Conservation (phyloP, 1,140 invertebrate species). For the Eriocheir sinensis region DNA sequence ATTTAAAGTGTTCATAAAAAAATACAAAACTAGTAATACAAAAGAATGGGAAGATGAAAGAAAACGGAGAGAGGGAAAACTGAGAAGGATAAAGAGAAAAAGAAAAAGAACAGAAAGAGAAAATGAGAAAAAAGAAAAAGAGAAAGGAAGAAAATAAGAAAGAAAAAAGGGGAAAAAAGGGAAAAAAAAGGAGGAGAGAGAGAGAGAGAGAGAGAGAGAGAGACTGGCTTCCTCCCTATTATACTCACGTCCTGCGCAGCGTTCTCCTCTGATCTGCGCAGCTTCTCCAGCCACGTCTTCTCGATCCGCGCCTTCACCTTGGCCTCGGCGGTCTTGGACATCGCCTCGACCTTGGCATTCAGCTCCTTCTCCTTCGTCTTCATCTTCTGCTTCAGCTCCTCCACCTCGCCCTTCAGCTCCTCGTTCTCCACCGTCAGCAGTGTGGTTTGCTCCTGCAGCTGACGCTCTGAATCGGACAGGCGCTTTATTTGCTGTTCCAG, state of each 20-base stretch:
- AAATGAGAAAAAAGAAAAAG: neutral
- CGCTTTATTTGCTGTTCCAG: conserved; percentile 40
- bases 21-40: neutral
- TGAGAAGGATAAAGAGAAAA: neutral
- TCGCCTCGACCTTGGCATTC: conserved; percentile 47
- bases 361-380: conserved; percentile 62
- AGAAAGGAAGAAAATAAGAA: neutral
- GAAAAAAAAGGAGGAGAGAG: neutral
- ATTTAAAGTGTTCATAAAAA: neutral
- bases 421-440: conserved; percentile 52
- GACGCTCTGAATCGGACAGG: conserved; percentile 39
- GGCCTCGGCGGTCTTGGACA: conserved; percentile 20
- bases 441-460: neutral
- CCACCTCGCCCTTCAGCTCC: conserved; percentile 53
- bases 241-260: conserved; percentile 68
- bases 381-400: conserved; percentile 52
- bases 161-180: neutral
- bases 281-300: conserved; percentile 70
- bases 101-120: neutral
- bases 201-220: conserved; percentile 35
- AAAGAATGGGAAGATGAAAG: neutral
- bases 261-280: conserved; percentile 52
- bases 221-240: neutral
- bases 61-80: neutral
- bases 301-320: conserved; percentile 59